Base-by-base conservation (phyloP, 2,113 vertebrate species). In the Platycercus adscitus region DNA sequence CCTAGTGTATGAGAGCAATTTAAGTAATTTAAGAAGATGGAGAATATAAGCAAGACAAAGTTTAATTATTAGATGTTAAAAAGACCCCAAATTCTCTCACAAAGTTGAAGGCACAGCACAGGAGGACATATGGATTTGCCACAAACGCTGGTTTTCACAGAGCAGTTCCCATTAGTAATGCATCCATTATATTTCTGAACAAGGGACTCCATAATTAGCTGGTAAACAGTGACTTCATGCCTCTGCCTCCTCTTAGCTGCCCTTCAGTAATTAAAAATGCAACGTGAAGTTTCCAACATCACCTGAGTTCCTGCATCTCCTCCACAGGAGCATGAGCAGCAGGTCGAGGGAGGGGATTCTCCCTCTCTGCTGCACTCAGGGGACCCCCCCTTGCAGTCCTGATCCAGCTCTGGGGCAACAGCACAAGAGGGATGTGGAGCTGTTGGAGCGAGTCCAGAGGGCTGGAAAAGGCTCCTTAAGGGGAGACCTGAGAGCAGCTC, bases 141-240 rank as follows among this genome's bases (percentile, higher is more conserved):
- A n/a, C 29, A 52, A 66, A 49, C 7, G 2, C n/a, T 24, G 43
- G 8, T 41, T 63, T 63, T 75, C 37, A 19, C 47, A 29, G 75
- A 26, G 37, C 28, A 3, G 19, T 72, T 76, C 33, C 33, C 4
- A 1, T 92, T 82, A 95, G 52, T 64, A 76, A 90, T 14, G 29
- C 21, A 9, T 31, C 28, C 15, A 4, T 70, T 44, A 6, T 33
- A 18, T 52, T 78, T 55, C 64, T 55, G 91, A 92, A 80, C 39
- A 76, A 86, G 15, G 53, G 21, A 64, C 70, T 50, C 61, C 13
- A 2, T 64, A 93, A 93, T 47, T 35, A 88, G 96, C 91, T 88
- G 86, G 93, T 72, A 95, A 95, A 88, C 91, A 88, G 71, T 92
- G 96, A 92, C 88, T 43, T 95, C 91, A 90, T 55, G 58, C 15